phyloP scores from a whole-genome alignment of 2,888 invertebrate species.

The Limenitis camilla region DNA sequence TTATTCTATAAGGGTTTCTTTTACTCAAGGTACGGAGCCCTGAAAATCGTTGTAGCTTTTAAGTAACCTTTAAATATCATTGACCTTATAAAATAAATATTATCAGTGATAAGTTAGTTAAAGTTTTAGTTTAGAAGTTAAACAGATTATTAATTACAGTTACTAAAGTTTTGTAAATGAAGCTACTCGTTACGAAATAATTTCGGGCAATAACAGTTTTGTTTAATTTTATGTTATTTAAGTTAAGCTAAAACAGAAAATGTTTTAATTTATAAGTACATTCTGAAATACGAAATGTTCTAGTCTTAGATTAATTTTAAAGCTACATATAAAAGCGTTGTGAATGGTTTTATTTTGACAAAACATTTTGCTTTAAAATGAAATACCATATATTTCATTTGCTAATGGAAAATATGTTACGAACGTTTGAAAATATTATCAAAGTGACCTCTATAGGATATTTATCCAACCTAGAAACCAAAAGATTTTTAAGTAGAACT shows the following conservation, averaged over 20 bases:
- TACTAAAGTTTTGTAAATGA: slow-evolving; percentile 9
- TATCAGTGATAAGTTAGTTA: neutral
- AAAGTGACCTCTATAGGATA: no score
- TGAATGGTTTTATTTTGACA: no score
- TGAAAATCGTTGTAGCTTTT: no score
- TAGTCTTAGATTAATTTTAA: neutral
- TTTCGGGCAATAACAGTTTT: slow-evolving; percentile 6
- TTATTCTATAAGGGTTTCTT: no score
- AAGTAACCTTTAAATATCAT: neutral
- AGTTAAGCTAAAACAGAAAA: slow-evolving; percentile 2
- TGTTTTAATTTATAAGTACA: slow-evolving; percentile 4
- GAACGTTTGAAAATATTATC: no score
- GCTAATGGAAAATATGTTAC: no score
- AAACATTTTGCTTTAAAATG: no score
- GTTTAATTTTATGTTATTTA: slow-evolving; percentile 8
- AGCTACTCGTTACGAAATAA: slow-evolving; percentile 4
- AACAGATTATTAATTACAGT: slow-evolving; percentile 10
- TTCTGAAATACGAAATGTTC: neutral
- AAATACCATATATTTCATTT: no score
- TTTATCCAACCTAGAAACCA: no score
- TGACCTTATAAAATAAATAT: neutral
- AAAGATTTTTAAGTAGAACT: no score
- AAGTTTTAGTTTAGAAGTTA: neutral
- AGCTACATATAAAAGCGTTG: neutral
- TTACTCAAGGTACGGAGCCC: no score